A percentile compares a stretch with the other conserved stretches of the same genome.
These are phyloP conservation scores for Acipenser ruthenus DNA, from an alignment of 2,797 vertebrate species.

Conservation along the genomic window DNA sequence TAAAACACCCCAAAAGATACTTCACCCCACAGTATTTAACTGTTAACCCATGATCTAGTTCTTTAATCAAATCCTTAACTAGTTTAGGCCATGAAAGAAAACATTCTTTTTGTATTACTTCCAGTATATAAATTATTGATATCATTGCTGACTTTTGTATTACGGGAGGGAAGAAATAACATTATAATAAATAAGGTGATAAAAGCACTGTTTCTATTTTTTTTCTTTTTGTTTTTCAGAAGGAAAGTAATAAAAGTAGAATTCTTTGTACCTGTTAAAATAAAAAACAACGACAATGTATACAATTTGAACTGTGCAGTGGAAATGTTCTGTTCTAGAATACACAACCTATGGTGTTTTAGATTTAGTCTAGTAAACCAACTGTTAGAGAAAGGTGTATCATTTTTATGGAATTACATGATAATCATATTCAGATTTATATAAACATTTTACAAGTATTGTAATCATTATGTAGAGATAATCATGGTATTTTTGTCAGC, in stretches of 20 bases:
- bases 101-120: constrained; percentile 92
- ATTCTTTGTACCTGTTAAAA: constrained; percentile 77
- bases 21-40: constrained; percentile 70
- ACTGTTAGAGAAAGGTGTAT: constrained; percentile 79
- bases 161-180: constrained; percentile 68
- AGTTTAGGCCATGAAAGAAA: constrained; percentile 69
- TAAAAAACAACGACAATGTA: constrained; percentile 63
- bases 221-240: constrained; percentile 64
- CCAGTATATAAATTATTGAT: constrained; percentile 87
- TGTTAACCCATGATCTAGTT: constrained; percentile 70
- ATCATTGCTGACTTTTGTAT: constrained; percentile 94
- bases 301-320: constrained; percentile 88
- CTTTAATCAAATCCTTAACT: constrained; percentile 58
- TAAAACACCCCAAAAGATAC: constrained; percentile 53
- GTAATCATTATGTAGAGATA: constrained; percentile 77
- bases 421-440: constrained; percentile 85
- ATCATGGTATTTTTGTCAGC: constrained; percentile 74
- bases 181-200: constrained; percentile 66
- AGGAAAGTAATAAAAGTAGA: constrained; percentile 76
- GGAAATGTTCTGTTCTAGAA: constrained; percentile 87
- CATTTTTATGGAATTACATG: constrained; percentile 82
- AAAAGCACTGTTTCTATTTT: constrained; percentile 85
- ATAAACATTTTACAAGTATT: constrained; percentile 85
- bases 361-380: constrained; percentile 84
- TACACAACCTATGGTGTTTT: constrained; percentile 83